Conservation (phyloP, 2,888 invertebrate species). For the Sarcophaga carnaria region DNA sequence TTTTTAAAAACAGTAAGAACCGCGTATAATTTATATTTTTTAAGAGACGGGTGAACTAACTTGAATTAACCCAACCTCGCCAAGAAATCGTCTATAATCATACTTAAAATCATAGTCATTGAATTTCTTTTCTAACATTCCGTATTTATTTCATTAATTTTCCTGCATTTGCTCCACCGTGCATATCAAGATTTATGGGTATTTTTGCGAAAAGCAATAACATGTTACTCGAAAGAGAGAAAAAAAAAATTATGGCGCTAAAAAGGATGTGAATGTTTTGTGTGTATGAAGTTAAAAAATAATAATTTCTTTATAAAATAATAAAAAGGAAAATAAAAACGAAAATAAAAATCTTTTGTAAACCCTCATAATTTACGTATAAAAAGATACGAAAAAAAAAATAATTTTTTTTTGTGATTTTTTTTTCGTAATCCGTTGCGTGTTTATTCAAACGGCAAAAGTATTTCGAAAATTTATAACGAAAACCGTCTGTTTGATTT, state of each 20-base stretch:
- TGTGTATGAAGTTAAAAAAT: conserved; percentile 33
- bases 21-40: too few relatives aligned
- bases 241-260: conserved; percentile 35
- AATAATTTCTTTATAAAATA: conserved; percentile 43
- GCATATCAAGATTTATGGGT: conserved; percentile 61
- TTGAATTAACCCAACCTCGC: too few relatives aligned
- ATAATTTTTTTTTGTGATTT: conserved; percentile 35
- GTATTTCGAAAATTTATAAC: conserved; percentile 43
- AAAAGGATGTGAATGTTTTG: background rate
- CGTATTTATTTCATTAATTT: background rate
- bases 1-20: too few relatives aligned
- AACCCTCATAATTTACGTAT: conserved; percentile 54
- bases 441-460: conserved; percentile 42
- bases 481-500: conserved; percentile 58
- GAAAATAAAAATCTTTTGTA: background rate
- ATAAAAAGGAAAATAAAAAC: background rate
- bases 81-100: too few relatives aligned
- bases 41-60: too few relatives aligned
- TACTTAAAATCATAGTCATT: too few relatives aligned
- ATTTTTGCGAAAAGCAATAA: conserved; percentile 58
- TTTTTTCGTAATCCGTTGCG: conserved; percentile 29
- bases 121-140: too few relatives aligned
- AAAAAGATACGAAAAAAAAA: conserved; percentile 31
- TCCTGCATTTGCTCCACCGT: conserved; percentile 24
- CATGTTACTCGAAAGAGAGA: conserved; percentile 49